Evolutionary conservation across 2,113 vertebrate species (phyloP).

Genomic region (Cyrtonyx montezumae): DNA sequence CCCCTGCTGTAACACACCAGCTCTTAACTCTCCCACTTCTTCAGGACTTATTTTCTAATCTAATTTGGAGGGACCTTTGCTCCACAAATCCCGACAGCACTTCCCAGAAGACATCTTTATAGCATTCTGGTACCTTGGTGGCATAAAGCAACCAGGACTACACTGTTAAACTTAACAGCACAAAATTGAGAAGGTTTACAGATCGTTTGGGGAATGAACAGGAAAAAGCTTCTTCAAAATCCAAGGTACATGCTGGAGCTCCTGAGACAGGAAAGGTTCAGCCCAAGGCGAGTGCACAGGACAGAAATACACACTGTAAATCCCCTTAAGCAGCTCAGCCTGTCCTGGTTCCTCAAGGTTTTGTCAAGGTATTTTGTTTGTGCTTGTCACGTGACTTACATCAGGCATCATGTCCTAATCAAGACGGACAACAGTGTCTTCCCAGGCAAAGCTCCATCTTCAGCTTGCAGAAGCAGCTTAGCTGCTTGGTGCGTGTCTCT

Average conservation of each 20-base stretch:
- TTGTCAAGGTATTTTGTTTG: constrained; percentile 72
- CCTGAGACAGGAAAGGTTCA: constrained; percentile 25
- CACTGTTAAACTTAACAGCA: not conserved
- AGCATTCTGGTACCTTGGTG: not conserved
- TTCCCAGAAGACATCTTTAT: constrained; percentile 20
- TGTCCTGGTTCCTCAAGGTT: constrained; percentile 68
- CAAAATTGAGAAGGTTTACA: not conserved
- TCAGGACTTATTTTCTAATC: constrained; percentile 50
- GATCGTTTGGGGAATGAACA: not conserved
- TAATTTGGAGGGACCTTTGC: constrained; percentile 29
- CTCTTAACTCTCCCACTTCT: constrained; percentile 51
- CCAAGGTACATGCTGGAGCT: not conserved
- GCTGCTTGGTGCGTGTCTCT: not conserved
- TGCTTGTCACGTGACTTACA: constrained; percentile 60
- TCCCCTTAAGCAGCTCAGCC: constrained; percentile 74
- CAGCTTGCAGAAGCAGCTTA: constrained; percentile 32
- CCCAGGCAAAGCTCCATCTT: constrained; percentile 53
- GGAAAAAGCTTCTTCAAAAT: constrained; percentile 13
- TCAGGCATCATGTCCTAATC: constrained; percentile 61
- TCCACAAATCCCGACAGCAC: constrained; percentile 41
- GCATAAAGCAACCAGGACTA: not conserved
- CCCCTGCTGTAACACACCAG: not conserved
- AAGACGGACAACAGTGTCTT: constrained; percentile 40
- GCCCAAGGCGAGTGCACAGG: constrained; percentile 17
- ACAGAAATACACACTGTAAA: constrained; percentile 69